phyloP scores from a whole-genome alignment of 64 coral and sea anemone species.

The Anthopleura sola region DNA sequence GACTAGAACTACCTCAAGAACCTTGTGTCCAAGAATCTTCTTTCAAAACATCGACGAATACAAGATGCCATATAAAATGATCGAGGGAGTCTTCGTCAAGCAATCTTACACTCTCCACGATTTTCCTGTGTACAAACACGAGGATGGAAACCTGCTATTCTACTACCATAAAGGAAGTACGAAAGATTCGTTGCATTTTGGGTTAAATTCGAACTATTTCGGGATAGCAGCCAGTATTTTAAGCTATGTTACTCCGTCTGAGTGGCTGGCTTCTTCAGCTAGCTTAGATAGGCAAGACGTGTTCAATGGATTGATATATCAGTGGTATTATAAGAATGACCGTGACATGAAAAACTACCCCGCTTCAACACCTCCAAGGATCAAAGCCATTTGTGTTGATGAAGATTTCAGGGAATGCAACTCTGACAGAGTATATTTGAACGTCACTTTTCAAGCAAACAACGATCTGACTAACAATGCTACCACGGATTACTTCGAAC shows the following conservation, averaged over 20 bases:
- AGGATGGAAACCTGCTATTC: constrained; percentile 54
- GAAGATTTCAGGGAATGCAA: constrained; percentile 74
- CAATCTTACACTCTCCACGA: constrained; percentile 45
- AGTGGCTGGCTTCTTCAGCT: constrained; percentile 46
- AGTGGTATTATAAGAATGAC: constrained; percentile 38
- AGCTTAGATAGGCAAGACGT: constrained; percentile 39
- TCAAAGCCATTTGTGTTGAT: constrained; percentile 79
- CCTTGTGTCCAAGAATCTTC: constrained; percentile 64
- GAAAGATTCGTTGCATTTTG: constrained; percentile 37
- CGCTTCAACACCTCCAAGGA: background rate
- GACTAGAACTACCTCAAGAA: background rate
- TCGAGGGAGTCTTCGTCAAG: constrained; percentile 78
- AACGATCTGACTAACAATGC: constrained; percentile 20
- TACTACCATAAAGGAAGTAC: background rate
- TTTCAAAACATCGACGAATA: constrained; percentile 63
- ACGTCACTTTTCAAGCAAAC: constrained; percentile 6
- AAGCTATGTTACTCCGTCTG: background rate
- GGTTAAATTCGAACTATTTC: constrained; percentile 40
- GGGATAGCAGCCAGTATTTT: constrained; percentile 35
- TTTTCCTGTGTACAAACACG: constrained; percentile 63
- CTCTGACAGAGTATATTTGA: constrained; percentile 74
- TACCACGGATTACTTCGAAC: constrained; percentile 46
- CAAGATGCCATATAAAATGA: constrained; percentile 61
- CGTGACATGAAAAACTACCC: background rate
- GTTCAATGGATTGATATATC: constrained; percentile 35